A percentile compares a stretch with the other conserved stretches of the same genome.
Evolutionary conservation across 2,797 vertebrate species (phyloP).

Genomic region (Salmo trutta): DNA sequence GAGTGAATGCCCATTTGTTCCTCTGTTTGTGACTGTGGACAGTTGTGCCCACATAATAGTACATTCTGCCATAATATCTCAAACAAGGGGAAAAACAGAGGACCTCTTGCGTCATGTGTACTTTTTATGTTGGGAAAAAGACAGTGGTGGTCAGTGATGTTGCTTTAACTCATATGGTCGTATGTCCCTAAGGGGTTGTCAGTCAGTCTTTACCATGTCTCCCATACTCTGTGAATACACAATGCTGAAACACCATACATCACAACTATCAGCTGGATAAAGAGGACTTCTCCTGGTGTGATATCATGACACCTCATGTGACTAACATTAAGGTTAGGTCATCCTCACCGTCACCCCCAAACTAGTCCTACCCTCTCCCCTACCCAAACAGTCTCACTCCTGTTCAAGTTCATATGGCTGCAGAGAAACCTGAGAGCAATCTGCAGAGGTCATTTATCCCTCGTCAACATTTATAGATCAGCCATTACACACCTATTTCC

Average conservation of each 20-base stretch:
- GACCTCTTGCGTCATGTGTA: background rate
- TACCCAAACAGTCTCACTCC: background rate
- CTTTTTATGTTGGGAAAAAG: background rate
- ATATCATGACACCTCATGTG: too few species aligned
- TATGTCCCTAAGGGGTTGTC: constrained; percentile 22
- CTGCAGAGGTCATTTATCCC: background rate
- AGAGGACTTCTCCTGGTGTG: constrained; percentile 9
- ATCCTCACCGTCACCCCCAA: constrained; percentile 5
- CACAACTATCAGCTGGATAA: constrained; percentile 51
- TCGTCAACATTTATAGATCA: background rate
- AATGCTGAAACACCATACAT: constrained; percentile 40
- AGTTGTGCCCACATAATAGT: constrained; percentile 1
- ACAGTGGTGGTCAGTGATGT: background rate
- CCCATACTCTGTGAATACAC: constrained; percentile 34
- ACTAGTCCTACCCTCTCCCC: background rate
- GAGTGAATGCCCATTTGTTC: constrained; percentile 20
- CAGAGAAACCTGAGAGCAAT: background rate
- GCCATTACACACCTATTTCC: background rate
- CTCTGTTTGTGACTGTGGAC: constrained; percentile 22
- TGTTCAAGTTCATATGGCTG: background rate
- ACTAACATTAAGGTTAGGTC: background rate
- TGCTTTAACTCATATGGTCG: background rate
- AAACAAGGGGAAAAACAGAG: background rate
- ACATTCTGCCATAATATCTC: constrained; percentile 14
- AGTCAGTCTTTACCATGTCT: background rate